Conservation (phyloP, 2,888 invertebrate genomes). For the Stenodera caucasica region DNA sequence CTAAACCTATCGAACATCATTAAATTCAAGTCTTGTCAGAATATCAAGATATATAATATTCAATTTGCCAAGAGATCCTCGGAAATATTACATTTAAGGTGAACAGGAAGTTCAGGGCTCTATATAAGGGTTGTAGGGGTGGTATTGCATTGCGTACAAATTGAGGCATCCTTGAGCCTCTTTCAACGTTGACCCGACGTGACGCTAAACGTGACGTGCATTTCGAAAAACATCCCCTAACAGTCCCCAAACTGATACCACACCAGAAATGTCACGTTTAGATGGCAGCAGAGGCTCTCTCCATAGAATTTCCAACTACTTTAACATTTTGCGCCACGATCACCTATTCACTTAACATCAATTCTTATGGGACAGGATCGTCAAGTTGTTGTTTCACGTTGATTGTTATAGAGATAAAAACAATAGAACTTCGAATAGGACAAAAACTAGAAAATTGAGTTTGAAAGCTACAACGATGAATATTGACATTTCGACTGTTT, state of each 20-base stretch:
- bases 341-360: slow-evolving; percentile 45
- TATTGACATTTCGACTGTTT: background rate
- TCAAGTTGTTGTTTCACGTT: background rate
- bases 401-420: slow-evolving; percentile 18
- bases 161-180: slow-evolving; percentile 51
- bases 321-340: slow-evolving; percentile 40
- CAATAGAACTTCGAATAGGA: slow-evolving; percentile 37
- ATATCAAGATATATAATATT: slow-evolving; percentile 52
- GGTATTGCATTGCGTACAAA: slow-evolving; percentile 50
- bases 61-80: slow-evolving; percentile 50
- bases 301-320: slow-evolving; percentile 41
- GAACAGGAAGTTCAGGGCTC: slow-evolving; percentile 39
- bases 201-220: slow-evolving; percentile 50
- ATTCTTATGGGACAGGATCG: slow-evolving; percentile 31
- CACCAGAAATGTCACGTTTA: slow-evolving; percentile 29
- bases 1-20: slow-evolving; percentile 23
- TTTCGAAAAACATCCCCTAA: slow-evolving; percentile 28
- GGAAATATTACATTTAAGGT: slow-evolving; percentile 51
- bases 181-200: slow-evolving; percentile 49
- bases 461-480: no score
- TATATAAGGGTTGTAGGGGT: slow-evolving; percentile 13
- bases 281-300: slow-evolving; percentile 27
- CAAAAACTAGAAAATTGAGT: no score
- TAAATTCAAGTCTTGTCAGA: slow-evolving; percentile 37
- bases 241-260: background rate